Percentiles rank a stretch among this genome's conserved stretches.
These are phyloP conservation scores for Epinotia brunnichana DNA, from an alignment of 2,888 invertebrate species.

Conservation along the genomic window DNA sequence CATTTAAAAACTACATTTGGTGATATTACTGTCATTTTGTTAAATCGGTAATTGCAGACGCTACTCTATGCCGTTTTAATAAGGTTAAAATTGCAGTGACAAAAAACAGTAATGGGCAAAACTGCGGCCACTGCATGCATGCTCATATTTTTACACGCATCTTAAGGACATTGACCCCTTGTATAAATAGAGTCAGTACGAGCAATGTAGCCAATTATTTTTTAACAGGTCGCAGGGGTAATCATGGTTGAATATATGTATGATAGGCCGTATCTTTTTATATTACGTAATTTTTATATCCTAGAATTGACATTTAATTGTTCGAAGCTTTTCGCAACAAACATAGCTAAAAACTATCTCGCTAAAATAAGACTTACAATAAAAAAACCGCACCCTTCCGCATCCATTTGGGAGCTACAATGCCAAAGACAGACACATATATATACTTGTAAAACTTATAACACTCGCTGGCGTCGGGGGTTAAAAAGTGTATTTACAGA, in stretches of 20 bases:
- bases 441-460: too few relatives aligned
- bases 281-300: too few relatives aligned
- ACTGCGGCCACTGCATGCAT: background rate
- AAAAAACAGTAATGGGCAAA: background rate
- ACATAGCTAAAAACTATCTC: too few relatives aligned
- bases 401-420: too few relatives aligned
- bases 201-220: constrained; percentile 17
- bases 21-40: background rate
- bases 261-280: background rate
- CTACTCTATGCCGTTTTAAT: background rate
- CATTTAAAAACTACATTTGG: background rate
- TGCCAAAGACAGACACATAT: too few relatives aligned
- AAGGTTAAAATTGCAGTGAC: background rate
- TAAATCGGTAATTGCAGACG: background rate
- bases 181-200: constrained; percentile 22
- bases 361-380: too few relatives aligned
- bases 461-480: too few relatives aligned
- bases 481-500: background rate
- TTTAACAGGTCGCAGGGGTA: constrained; percentile 11
- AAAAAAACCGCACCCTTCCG: too few relatives aligned
- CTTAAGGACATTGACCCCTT: constrained; percentile 16
- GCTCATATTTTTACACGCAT: constrained; percentile 26
- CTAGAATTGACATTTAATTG: too few relatives aligned
- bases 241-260: background rate
- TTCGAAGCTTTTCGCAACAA: too few relatives aligned